A percentile compares a stretch with the other conserved stretches of the same genome.
phyloP scores from a whole-genome alignment of 2,888 invertebrate genomes.

The Zygothrica quintamaculata region DNA sequence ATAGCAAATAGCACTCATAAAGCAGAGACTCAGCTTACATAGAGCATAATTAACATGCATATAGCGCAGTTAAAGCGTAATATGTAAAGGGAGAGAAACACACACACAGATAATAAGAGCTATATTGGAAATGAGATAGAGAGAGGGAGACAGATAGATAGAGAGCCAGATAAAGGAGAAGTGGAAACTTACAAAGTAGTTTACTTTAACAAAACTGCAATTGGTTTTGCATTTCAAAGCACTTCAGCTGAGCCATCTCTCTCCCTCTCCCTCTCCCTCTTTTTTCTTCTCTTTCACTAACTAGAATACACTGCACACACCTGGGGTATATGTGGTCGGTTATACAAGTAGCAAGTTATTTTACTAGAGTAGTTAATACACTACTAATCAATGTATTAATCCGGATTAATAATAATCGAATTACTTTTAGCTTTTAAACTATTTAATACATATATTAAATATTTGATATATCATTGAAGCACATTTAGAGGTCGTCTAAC shows the following conservation, averaged over 20 bases:
- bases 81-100: not conserved
- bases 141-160: not conserved
- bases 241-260: constrained; percentile 23
- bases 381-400: too few species aligned
- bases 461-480: too few species aligned
- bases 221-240: constrained; percentile 57
- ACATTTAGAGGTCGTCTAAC: constrained; percentile 15
- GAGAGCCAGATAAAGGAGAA: not conserved
- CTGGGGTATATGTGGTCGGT: too few species aligned
- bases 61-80: constrained; percentile 17
- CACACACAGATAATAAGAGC: too few species aligned
- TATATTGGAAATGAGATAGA: too few species aligned
- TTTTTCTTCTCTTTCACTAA: too few species aligned
- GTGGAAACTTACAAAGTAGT: constrained; percentile 1
- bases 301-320: constrained; percentile 5
- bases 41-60: constrained; percentile 64
- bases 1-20: constrained; percentile 35
- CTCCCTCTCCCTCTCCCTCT: too few species aligned
- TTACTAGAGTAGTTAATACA: too few species aligned
- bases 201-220: constrained; percentile 44
- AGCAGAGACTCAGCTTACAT: constrained; percentile 31
- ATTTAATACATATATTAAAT: too few species aligned
- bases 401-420: too few species aligned
- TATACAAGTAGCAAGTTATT: too few species aligned
- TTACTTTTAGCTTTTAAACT: too few species aligned